A percentile compares a stretch with the other conserved stretches of the same genome.
Conservation (phyloP, 1,140 invertebrate species). For the Phortica variegata region DNA sequence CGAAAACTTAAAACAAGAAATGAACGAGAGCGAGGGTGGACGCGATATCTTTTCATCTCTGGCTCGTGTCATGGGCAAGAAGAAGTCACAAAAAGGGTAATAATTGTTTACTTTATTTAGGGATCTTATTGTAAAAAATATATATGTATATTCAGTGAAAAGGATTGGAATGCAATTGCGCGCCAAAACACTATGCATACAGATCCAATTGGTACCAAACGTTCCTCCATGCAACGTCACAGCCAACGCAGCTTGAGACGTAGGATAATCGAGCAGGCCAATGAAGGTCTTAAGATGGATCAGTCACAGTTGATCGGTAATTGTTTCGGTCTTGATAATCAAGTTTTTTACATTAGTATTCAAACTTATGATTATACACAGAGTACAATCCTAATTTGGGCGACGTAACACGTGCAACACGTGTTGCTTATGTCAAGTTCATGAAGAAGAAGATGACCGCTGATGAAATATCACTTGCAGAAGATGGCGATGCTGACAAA, state of each 20-base stretch:
- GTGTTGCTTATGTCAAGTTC: constrained; percentile 83
- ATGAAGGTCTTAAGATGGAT: constrained; percentile 57
- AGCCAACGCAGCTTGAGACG: constrained; percentile 70
- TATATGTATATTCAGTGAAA: constrained; percentile 55
- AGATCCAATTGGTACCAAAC: constrained; percentile 78
- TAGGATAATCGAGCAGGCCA: constrained; percentile 65
- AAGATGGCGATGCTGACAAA: constrained; percentile 10
- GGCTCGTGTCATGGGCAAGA: constrained; percentile 71
- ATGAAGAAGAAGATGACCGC: constrained; percentile 66
- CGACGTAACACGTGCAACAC: constrained; percentile 70
- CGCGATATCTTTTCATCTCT: constrained; percentile 81
- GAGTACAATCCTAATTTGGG: constrained; percentile 80
- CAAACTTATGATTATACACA: constrained; percentile 25
- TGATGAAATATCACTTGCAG: constrained; percentile 39
- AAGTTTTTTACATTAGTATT: constrained; percentile 11
- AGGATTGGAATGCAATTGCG: constrained; percentile 83
- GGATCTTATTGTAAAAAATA: too few species aligned
- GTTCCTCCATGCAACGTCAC: constrained; percentile 64
- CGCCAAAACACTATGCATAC: constrained; percentile 66
- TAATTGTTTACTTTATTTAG: neutral
- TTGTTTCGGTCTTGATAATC: too few species aligned
- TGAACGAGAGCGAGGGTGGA: constrained; percentile 66
- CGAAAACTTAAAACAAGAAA: constrained; percentile 76
- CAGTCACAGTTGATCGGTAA: constrained; percentile 60
- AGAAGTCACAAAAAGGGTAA: constrained; percentile 61